Percentiles rank a stretch among this genome's conserved stretches.
Conservation (phyloP, 2,888 invertebrate genomes). For the Tetramorium bicarinatum region DNA sequence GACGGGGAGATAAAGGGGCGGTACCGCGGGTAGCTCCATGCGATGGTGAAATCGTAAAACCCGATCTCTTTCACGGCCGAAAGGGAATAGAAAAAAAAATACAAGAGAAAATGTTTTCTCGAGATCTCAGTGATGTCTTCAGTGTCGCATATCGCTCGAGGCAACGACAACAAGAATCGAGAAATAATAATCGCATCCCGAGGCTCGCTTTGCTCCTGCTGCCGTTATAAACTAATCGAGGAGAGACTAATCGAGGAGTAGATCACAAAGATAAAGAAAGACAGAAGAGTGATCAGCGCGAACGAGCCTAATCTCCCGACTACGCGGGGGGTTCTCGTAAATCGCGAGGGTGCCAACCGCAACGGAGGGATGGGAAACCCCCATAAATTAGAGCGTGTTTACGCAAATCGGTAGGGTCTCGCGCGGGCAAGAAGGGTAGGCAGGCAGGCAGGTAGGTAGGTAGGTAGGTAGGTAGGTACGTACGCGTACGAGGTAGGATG, state of each 20-base stretch:
- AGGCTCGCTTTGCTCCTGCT: background rate
- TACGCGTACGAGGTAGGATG: conserved; percentile 22
- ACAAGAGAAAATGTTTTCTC: conserved; percentile 59
- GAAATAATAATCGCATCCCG: conserved; percentile 33
- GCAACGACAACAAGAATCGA: conserved; percentile 20
- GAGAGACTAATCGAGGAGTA: too few relatives aligned
- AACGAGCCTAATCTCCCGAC: conserved; percentile 60
- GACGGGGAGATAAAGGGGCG: conserved; percentile 63
- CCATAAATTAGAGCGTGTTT: conserved; percentile 78
- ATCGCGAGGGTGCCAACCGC: conserved; percentile 63
- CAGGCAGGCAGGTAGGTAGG: conserved; percentile 70
- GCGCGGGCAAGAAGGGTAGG: conserved; percentile 36
- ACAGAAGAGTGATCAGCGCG: conserved; percentile 22
- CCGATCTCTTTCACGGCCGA: conserved; percentile 29
- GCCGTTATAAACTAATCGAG: background rate
- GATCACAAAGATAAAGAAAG: background rate
- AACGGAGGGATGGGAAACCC: conserved; percentile 56
- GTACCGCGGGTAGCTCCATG: conserved; percentile 39
- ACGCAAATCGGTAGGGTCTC: conserved; percentile 78
- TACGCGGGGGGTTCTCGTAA: conserved; percentile 59
- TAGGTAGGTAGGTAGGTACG: conserved; percentile 70
- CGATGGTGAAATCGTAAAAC: conserved; percentile 45
- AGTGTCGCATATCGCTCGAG: conserved; percentile 29
- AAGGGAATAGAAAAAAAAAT: conserved; percentile 44
- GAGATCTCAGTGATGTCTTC: conserved; percentile 36